phyloP scores from a whole-genome alignment of 2,113 vertebrate species.

The Equus przewalskii region DNA sequence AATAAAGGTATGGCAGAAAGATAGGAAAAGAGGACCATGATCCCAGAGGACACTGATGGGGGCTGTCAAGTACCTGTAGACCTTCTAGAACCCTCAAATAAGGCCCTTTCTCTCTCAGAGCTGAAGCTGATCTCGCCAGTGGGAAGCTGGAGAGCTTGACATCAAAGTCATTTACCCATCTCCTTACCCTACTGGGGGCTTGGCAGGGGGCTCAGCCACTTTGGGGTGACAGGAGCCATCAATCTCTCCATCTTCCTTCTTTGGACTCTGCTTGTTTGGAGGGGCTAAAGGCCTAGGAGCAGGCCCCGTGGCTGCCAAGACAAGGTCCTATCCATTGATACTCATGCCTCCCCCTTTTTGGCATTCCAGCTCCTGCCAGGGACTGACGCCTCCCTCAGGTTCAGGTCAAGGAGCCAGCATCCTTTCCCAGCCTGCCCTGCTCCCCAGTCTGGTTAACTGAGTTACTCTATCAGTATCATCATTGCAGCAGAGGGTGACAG shows the following conservation, averaged over 20 bases:
- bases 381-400: background rate
- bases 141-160: background rate
- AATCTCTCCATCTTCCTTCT: background rate
- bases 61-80: background rate
- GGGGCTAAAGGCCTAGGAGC: background rate
- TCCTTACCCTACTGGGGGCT: background rate
- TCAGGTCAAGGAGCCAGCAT: constrained; percentile 31
- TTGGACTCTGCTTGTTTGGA: background rate
- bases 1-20: background rate
- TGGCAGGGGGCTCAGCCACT: background rate
- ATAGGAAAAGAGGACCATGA: background rate
- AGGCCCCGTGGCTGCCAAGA: background rate
- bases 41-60: background rate
- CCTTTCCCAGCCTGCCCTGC: constrained; percentile 1
- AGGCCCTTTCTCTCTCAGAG: background rate
- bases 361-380: background rate
- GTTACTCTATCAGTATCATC: constrained; percentile 59
- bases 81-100: background rate
- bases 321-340: background rate
- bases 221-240: background rate
- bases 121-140: background rate
- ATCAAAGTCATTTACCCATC: background rate
- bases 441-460: constrained; percentile 23
- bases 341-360: background rate
- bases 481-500: background rate